Base-by-base conservation (phyloP, 2,888 invertebrate genomes). In the Eumacrocentrus americanus region DNA sequence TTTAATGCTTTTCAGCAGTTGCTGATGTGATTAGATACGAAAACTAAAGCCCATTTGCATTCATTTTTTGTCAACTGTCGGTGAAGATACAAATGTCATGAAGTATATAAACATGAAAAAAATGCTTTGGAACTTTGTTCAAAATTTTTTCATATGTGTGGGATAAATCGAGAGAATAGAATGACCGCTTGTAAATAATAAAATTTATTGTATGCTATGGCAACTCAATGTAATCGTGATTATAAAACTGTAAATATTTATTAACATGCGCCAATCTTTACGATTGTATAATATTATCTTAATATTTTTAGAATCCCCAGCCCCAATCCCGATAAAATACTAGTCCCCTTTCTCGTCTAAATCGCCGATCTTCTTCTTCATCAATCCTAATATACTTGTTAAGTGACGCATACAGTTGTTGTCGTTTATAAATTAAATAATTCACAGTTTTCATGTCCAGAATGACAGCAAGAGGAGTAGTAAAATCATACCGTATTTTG, bases 1-100 rank as follows among this genome's bases (percentile, higher is more conserved):
- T 89, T 65, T 91, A 91, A 82, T 91, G 95, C 81, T 95, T 93
- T 81, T 88, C 93, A 83, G 94, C 95, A 25, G 96, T 98, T 68
- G 95, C 98, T 12, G 96, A 97, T 79, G 91, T 95, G 9, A 87
- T 98, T 67, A 95, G n/a, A 95, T 64, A 98, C 95, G 53, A 98
- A 98, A 84, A 95, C 93, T 1, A 97, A 96, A 81, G 89, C 91
- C 51, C 96, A 97, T 79, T 87, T 98, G 46, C 89, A 95, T 66
- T 90, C 91, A 50, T 98, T 97, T 83, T 98, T 94, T 82, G 87
- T 92, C 6, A 95, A 93, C 77, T 93, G 97, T 82, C 88, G 95
- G 47, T 89, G 94, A 69, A 88, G 93, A 59, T 95, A 91, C 82
- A 93, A 94, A 82, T 84, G 97, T 67, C 96, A 97, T 80, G 88